These are phyloP conservation scores for Gila orcuttii DNA, from an alignment of 2,113 vertebrate genomes.

Conservation along the genomic window DNA sequence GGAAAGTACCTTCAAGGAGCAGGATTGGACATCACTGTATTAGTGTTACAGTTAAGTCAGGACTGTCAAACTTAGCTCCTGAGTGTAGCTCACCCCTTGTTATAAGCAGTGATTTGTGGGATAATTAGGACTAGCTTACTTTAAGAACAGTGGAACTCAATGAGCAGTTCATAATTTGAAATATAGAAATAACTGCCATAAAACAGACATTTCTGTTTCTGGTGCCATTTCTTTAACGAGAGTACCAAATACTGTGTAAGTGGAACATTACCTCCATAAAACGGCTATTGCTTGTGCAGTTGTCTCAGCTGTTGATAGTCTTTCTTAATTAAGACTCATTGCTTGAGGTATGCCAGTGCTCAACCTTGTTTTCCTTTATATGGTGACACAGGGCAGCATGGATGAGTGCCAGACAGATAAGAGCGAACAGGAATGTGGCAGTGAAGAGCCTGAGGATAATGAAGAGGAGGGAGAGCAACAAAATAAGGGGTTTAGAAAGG, in stretches of 20 bases:
- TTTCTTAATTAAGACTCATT: conserved; percentile 59
- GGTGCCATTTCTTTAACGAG: not conserved
- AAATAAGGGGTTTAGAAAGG: conserved; percentile 29
- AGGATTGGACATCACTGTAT: too few species aligned
- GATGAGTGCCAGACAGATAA: conserved; percentile 77
- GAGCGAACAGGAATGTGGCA: conserved; percentile 77
- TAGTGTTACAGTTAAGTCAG: not conserved
- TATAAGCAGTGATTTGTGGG: not conserved
- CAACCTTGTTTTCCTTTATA: conserved; percentile 55
- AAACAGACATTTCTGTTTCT: not conserved
- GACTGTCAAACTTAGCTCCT: not conserved
- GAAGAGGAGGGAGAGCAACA: conserved; percentile 70
- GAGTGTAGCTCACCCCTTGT: not conserved
- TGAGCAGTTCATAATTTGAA: not conserved
- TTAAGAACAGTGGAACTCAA: not conserved
- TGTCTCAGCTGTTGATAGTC: not conserved
- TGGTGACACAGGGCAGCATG: conserved; percentile 66
- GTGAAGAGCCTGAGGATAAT: conserved; percentile 74
- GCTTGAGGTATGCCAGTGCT: conserved; percentile 56
- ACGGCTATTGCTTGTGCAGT: not conserved
- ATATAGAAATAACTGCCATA: not conserved
- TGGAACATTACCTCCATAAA: not conserved
- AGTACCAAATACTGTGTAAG: too few species aligned
- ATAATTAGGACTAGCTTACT: not conserved
- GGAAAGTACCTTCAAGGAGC: not conserved